Evolutionary conservation across 2,797 vertebrate species (phyloP).

Genomic region (Poecile montanus): DNA sequence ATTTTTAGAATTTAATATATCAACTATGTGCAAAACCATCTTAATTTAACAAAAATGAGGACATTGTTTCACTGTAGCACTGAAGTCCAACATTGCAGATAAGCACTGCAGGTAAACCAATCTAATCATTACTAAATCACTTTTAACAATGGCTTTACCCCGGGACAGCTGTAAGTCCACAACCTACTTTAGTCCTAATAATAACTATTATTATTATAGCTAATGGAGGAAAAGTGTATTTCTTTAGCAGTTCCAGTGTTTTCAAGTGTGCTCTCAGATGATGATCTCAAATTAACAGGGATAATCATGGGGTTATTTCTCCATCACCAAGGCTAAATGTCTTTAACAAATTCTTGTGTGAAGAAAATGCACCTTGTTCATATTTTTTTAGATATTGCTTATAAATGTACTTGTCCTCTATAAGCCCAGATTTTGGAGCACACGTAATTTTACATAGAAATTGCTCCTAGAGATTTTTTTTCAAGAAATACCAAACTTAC

Average conservation of each 20-base stretch:
- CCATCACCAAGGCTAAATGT: not conserved
- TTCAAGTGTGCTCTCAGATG: not conserved
- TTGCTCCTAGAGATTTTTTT: not conserved
- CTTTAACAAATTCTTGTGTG: not conserved
- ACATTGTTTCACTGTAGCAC: not conserved
- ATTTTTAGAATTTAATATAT: not conserved
- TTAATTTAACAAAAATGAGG: not conserved
- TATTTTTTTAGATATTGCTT: not conserved
- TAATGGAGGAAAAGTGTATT: not conserved
- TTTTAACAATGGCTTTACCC: not conserved
- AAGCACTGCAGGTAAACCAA: not conserved
- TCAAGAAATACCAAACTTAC: not conserved
- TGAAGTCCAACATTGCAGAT: not conserved
- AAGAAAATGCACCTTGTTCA: not conserved
- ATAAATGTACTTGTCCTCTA: not conserved
- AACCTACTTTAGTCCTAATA: not conserved
- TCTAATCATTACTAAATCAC: fast-evolving
- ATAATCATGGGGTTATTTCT: not conserved
- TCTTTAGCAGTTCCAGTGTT: not conserved
- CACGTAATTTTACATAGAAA: not conserved
- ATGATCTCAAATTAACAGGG: not conserved
- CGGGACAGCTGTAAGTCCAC: not conserved
- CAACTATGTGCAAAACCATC: not conserved
- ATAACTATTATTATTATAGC: not conserved
- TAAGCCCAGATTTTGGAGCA: not conserved